phyloP scores from a whole-genome alignment of 64 coral and sea anemone genomes.

The Montipora cactus region DNA sequence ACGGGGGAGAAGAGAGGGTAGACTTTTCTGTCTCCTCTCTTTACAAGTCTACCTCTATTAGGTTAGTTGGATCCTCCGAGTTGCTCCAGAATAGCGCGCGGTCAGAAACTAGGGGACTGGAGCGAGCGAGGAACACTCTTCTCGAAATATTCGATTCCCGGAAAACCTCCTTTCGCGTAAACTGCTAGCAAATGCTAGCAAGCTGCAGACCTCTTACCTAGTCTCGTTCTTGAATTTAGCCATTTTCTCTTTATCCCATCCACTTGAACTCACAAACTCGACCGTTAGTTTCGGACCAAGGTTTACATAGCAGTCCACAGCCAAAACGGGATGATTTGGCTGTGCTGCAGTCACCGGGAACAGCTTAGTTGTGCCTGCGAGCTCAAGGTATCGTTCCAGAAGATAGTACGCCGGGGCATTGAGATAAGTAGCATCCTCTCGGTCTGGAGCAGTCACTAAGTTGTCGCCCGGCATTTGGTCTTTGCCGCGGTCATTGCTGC shows the following conservation, averaged over 20 bases:
- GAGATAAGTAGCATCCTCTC: conserved; percentile 75
- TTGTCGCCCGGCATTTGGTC: conserved; percentile 43
- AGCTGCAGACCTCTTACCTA: neutral
- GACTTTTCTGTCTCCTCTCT: neutral
- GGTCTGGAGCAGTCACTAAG: conserved; percentile 87
- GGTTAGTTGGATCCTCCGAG: no score
- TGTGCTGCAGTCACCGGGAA: conserved; percentile 77
- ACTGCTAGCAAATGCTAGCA: no score
- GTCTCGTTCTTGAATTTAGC: conserved; percentile 28
- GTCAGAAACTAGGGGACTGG: no score
- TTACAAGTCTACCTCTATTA: neutral
- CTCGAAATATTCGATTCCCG: no score
- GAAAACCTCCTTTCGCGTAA: no score
- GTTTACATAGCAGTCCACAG: conserved; percentile 87
- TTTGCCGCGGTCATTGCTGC: conserved; percentile 16
- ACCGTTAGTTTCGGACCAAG: conserved; percentile 83
- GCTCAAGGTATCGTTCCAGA: conserved; percentile 83
- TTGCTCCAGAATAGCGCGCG: no score
- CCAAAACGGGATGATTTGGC: conserved; percentile 76
- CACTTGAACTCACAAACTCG: conserved; percentile 79
- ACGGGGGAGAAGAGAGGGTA: neutral
- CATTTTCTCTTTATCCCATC: conserved; percentile 58
- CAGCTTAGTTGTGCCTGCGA: conserved; percentile 67
- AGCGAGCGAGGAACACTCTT: no score
- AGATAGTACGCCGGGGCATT: conserved; percentile 86